Conservation (phyloP, 2,113 vertebrate species). For the Pomatostomus ruficeps region DNA sequence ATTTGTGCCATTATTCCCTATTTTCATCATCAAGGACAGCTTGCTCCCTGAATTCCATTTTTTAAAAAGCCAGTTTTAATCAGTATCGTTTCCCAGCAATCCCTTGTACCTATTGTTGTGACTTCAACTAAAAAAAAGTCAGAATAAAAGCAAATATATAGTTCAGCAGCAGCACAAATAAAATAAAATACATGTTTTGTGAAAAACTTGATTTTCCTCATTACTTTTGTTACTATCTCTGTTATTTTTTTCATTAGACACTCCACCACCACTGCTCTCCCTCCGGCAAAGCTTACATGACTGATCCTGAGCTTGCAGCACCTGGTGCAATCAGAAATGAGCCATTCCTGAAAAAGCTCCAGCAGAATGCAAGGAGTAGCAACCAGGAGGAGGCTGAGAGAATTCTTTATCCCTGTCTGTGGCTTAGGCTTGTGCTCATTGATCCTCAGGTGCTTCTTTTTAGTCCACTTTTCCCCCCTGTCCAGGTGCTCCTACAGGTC, state of each 20-base stretch:
- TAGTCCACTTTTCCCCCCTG: too few species aligned
- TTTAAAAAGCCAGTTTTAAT: conserved; percentile 12
- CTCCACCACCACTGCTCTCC: neutral
- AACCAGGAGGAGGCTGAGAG: neutral
- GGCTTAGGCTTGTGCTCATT: neutral
- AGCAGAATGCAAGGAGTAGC: neutral
- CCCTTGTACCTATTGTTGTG: neutral
- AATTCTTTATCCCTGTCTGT: accelerated
- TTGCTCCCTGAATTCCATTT: neutral
- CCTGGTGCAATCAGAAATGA: neutral
- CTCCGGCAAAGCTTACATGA: neutral
- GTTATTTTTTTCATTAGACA: neutral
- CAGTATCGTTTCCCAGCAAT: neutral
- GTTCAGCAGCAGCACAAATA: neutral
- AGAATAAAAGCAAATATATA: neutral
- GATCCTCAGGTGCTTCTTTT: neutral
- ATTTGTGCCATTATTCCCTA: neutral
- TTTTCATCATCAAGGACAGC: conserved; percentile 27
- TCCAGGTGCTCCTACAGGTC: neutral
- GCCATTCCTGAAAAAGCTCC: neutral
- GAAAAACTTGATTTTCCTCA: neutral
- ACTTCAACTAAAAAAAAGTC: neutral
- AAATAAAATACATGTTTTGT: neutral
- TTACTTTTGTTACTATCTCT: neutral
- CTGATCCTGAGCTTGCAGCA: neutral